phyloP scores from a whole-genome alignment of 2,888 invertebrate genomes.

The Hirudinaria manillensis region DNA sequence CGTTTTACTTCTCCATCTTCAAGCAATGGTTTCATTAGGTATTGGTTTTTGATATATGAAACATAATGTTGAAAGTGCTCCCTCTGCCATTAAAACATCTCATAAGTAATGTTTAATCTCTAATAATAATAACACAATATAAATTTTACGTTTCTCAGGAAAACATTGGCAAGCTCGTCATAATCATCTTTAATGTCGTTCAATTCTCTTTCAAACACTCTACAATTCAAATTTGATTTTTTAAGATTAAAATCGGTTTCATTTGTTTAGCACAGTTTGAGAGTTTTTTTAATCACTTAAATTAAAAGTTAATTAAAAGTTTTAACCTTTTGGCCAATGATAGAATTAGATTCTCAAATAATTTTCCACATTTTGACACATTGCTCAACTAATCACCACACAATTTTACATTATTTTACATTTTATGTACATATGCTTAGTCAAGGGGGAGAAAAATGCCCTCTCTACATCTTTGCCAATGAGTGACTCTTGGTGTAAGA shows the following conservation, averaged over 20 bases:
- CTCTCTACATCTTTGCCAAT: too few relatives aligned
- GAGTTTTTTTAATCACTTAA: too few relatives aligned
- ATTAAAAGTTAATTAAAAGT: too few relatives aligned
- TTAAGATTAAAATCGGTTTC: background rate
- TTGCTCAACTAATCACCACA: too few relatives aligned
- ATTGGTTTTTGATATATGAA: slow-evolving; percentile 42
- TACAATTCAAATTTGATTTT: background rate
- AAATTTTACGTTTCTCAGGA: slow-evolving; percentile 24
- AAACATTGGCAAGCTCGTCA: slow-evolving; percentile 26
- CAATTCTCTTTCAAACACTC: slow-evolving; percentile 22
- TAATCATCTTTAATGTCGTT: slow-evolving; percentile 15
- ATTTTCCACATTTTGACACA: too few relatives aligned
- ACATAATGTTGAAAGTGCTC: slow-evolving; percentile 45
- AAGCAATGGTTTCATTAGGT: slow-evolving; percentile 38
- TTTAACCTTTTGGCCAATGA: too few relatives aligned
- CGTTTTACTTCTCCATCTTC: slow-evolving; percentile 35
- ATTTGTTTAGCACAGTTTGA: too few relatives aligned
- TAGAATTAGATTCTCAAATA: too few relatives aligned
- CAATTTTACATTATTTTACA: too few relatives aligned
- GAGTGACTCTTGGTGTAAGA: too few relatives aligned
- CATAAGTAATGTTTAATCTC: background rate
- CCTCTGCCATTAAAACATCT: slow-evolving; percentile 38
- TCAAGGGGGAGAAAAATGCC: too few relatives aligned
- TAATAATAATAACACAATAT: background rate
- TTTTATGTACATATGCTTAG: too few relatives aligned